Evolutionary conservation across 2,797 vertebrate genomes (phyloP).

Genomic region (Hoplostethus mediterraneus): DNA sequence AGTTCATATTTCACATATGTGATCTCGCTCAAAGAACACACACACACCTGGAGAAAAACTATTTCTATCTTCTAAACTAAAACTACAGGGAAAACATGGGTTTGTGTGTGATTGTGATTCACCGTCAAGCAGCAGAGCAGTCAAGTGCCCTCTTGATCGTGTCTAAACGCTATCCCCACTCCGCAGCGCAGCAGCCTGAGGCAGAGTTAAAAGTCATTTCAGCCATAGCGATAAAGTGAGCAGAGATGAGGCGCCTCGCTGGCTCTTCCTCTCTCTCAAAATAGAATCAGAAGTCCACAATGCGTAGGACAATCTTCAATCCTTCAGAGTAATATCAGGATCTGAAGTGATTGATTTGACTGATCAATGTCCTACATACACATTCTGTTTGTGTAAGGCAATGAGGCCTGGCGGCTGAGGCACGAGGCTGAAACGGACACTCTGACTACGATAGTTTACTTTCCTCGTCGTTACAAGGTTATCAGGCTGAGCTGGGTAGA

Average conservation of each 20-base stretch:
- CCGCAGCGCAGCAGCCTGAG: slow-evolving; percentile 42
- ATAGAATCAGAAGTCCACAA: slow-evolving; percentile 42
- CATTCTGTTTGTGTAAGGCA: slow-evolving; percentile 57
- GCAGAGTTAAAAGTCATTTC: slow-evolving; percentile 52
- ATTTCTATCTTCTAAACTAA: slow-evolving; percentile 19
- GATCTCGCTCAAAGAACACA: slow-evolving; percentile 34
- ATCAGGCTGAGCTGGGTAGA: slow-evolving; percentile 5
- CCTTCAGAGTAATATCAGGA: slow-evolving; percentile 37
- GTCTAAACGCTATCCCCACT: slow-evolving; percentile 47
- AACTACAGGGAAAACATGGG: slow-evolving; percentile 40
- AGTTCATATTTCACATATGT: slow-evolving; percentile 49
- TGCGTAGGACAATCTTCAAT: slow-evolving; percentile 52
- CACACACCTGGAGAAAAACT: slow-evolving; percentile 36
- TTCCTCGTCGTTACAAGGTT: slow-evolving; percentile 1
- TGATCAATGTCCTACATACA: slow-evolving; percentile 44
- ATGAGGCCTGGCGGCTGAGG: slow-evolving; percentile 58
- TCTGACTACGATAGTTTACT: slow-evolving; percentile 9
- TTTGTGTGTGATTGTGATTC: slow-evolving; percentile 33
- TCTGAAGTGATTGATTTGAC: slow-evolving; percentile 35
- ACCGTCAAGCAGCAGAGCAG: slow-evolving; percentile 40
- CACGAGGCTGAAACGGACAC: slow-evolving; percentile 43
- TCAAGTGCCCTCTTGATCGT: slow-evolving; percentile 52
- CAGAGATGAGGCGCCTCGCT: not conserved
- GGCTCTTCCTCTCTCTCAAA: slow-evolving; percentile 4
- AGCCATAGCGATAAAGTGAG: slow-evolving; percentile 51